These are phyloP conservation scores for Leptopilina syphax DNA, from an alignment of 2,888 invertebrate genomes.

Conservation along the genomic window DNA sequence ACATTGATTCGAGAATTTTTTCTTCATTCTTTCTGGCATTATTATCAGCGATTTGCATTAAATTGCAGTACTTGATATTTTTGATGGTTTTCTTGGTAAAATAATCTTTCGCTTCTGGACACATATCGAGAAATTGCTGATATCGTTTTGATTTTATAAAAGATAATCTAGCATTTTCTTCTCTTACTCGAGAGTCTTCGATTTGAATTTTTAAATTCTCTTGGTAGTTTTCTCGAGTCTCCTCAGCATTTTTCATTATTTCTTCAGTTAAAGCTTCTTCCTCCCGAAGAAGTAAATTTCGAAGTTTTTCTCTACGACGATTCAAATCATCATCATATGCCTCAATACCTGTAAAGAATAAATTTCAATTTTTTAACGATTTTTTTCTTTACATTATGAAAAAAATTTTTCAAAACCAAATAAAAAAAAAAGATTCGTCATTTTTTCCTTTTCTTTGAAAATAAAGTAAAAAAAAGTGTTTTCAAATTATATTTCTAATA, in stretches of 20 bases:
- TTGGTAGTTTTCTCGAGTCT: slow-evolving; percentile 77
- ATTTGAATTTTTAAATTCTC: slow-evolving; percentile 78
- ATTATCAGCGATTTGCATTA: slow-evolving; percentile 82
- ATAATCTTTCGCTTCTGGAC: slow-evolving; percentile 78
- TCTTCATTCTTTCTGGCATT: slow-evolving; percentile 78
- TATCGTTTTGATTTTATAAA: slow-evolving; percentile 75
- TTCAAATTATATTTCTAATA: too few species aligned
- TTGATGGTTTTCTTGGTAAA: slow-evolving; percentile 77
- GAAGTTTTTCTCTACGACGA: slow-evolving; percentile 75
- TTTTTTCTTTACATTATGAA: neutral
- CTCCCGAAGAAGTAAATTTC: slow-evolving; percentile 72
- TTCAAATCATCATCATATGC: slow-evolving; percentile 78
- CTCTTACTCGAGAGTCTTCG: slow-evolving; percentile 77
- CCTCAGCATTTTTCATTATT: slow-evolving; percentile 79
- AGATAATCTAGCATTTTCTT: slow-evolving; percentile 79
- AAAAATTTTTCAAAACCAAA: neutral
- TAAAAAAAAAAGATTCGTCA: neutral
- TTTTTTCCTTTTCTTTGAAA: too few species aligned
- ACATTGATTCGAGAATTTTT: slow-evolving; percentile 80
- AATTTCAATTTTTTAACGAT: neutral
- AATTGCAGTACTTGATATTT: slow-evolving; percentile 79
- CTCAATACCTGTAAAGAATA: slow-evolving; percentile 71
- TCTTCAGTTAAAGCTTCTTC: slow-evolving; percentile 79
- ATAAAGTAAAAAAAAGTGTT: too few species aligned
- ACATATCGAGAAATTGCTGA: slow-evolving; percentile 75